phyloP scores from a whole-genome alignment of 2,113 vertebrate species.

The Bathybates hornii region DNA sequence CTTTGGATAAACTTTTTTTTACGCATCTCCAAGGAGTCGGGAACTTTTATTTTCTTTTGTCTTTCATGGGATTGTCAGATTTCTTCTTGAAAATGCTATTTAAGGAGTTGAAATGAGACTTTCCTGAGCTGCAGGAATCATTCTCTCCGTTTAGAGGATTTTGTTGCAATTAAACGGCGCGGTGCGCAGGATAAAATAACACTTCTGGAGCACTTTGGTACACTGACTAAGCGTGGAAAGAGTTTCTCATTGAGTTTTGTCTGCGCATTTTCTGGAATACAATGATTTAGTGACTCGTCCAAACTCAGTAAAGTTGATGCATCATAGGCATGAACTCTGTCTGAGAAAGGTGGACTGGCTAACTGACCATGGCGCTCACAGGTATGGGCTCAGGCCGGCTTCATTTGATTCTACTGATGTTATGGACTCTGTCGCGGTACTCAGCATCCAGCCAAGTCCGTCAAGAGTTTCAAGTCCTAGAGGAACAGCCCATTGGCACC shows the following conservation, averaged over 20 bases:
- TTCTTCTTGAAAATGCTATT: background rate
- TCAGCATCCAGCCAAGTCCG: slow-evolving; percentile 80
- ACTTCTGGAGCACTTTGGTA: background rate
- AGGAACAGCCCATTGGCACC: slow-evolving; percentile 90
- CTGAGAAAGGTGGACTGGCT: slow-evolving; percentile 51
- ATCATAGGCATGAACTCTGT: slow-evolving; percentile 47
- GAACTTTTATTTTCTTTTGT: background rate
- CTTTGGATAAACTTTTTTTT: slow-evolving; percentile 33
- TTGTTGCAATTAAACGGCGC: background rate
- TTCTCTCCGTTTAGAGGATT: slow-evolving; percentile 19
- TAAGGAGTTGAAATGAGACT: slow-evolving; percentile 23
- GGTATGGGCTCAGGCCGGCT: slow-evolving; percentile 55
- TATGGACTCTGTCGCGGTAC: slow-evolving; percentile 67
- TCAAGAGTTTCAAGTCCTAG: slow-evolving; percentile 89
- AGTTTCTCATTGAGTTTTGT: background rate
- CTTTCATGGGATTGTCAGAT: background rate
- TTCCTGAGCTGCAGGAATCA: slow-evolving; percentile 17
- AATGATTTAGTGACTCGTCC: slow-evolving; percentile 34
- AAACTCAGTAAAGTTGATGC: slow-evolving; percentile 56
- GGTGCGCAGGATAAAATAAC: background rate
- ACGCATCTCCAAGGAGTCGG: background rate
- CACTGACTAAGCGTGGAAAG: background rate
- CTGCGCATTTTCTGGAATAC: slow-evolving; percentile 39
- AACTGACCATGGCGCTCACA: slow-evolving; percentile 65
- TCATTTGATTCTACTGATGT: slow-evolving; percentile 55